These are phyloP conservation scores for Wiebesia pumilae DNA, from an alignment of 1,140 invertebrate species.

Conservation along the genomic window DNA sequence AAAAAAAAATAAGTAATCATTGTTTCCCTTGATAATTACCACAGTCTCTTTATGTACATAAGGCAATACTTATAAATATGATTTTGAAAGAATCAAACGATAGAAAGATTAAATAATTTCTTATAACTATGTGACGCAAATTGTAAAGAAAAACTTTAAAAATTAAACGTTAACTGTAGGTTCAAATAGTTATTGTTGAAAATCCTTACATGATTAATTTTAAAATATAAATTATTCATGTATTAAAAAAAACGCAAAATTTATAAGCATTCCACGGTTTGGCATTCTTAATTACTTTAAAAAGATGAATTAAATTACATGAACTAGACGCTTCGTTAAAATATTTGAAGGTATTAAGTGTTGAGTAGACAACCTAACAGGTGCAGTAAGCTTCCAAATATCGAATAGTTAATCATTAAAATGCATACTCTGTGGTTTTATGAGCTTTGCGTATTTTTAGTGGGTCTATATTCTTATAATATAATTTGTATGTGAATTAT, in stretches of 20 bases:
- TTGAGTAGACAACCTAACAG: neutral
- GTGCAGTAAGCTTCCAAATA: neutral
- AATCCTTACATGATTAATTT: neutral
- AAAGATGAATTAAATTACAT: constrained; percentile 2
- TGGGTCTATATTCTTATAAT: neutral
- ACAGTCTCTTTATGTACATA: too few species aligned
- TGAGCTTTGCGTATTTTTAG: neutral
- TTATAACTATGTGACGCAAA: too few species aligned
- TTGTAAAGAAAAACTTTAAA: too few species aligned
- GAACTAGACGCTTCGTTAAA: neutral
- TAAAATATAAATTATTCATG: neutral
- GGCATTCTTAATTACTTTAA: constrained; percentile 9
- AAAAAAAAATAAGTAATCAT: too few species aligned
- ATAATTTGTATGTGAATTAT: too few species aligned
- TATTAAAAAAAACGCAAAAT: neutral
- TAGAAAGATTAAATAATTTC: too few species aligned
- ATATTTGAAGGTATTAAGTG: neutral
- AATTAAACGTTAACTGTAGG: too few species aligned
- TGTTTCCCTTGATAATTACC: too few species aligned
- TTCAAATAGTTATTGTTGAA: neutral
- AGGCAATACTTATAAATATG: neutral
- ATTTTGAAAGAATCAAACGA: neutral
- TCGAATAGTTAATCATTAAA: neutral
- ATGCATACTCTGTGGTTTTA: neutral
- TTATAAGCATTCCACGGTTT: neutral